Conservation (phyloP, 2,113 vertebrate genomes). For the Myanophis thanlyinensis region DNA sequence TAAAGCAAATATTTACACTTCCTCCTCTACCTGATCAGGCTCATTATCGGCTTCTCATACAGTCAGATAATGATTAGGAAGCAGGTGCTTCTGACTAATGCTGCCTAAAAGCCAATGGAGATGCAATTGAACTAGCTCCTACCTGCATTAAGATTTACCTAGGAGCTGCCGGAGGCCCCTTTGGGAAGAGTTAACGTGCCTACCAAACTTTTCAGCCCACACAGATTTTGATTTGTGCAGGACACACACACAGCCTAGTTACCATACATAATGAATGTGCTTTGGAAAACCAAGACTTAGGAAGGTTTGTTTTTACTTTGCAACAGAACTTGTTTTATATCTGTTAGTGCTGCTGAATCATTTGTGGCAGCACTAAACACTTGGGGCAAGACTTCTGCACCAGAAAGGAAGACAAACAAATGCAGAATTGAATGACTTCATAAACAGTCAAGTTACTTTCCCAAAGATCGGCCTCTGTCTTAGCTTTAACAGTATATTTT, state of each 20-base stretch:
- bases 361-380: background rate
- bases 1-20: background rate
- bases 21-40: background rate
- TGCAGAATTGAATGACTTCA: background rate
- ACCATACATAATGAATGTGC: background rate
- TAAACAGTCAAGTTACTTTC: background rate
- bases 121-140: background rate
- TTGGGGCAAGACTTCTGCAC: background rate
- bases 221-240: background rate
- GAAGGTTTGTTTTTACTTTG: background rate
- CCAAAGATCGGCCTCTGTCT: background rate
- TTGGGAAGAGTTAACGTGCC: background rate
- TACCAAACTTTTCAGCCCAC: background rate
- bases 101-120: background rate
- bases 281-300: background rate
- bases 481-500: background rate
- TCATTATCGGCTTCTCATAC: background rate
- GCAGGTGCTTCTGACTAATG: slow-evolving; percentile 1
- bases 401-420: background rate
- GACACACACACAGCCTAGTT: background rate
- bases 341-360: background rate
- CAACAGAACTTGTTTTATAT: background rate
- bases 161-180: background rate
- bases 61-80: background rate
- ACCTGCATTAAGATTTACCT: background rate